Conservation (phyloP, 1,140 invertebrate species). For the Ceratina australensis region DNA sequence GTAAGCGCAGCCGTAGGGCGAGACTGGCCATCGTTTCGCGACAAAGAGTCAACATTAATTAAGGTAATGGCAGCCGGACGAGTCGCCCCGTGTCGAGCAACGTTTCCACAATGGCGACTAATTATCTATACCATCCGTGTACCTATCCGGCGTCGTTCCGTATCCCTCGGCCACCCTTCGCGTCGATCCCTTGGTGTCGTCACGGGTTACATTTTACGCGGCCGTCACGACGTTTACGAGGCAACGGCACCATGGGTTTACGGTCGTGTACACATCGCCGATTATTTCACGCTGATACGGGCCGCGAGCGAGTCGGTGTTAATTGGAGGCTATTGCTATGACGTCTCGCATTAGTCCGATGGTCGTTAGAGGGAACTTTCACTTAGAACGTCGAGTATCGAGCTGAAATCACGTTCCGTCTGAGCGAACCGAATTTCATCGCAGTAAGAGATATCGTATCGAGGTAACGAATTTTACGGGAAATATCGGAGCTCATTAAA, state of each 20-base stretch:
- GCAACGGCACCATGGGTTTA: not conserved
- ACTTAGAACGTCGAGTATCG: no score
- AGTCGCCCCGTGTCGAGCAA: constrained; percentile 3
- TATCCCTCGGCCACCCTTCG: not conserved
- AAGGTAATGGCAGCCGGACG: constrained; percentile 59
- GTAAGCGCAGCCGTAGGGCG: not conserved
- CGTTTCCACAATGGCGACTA: constrained; percentile 59
- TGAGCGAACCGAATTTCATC: no score
- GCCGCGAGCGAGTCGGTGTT: constrained; percentile 9
- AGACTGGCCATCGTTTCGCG: constrained; percentile 15
- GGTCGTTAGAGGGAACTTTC: not conserved
- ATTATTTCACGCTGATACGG: constrained; percentile 38
- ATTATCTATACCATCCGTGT: constrained; percentile 49
- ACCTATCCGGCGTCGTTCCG: not conserved
- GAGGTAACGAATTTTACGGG: no score
- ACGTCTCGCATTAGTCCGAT: not conserved
- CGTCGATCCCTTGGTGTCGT: constrained; percentile 4
- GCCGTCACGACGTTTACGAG: constrained; percentile 34
- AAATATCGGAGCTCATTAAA: no score
- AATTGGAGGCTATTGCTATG: constrained; percentile 19
- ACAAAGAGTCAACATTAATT: constrained; percentile 68
- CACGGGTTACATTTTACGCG: constrained; percentile 39
- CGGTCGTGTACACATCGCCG: constrained; percentile 21
- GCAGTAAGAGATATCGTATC: no score
- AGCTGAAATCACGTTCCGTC: no score